These are phyloP conservation scores for Girardia tigrina DNA, from an alignment of 2,888 invertebrate species.

Conservation along the genomic window DNA sequence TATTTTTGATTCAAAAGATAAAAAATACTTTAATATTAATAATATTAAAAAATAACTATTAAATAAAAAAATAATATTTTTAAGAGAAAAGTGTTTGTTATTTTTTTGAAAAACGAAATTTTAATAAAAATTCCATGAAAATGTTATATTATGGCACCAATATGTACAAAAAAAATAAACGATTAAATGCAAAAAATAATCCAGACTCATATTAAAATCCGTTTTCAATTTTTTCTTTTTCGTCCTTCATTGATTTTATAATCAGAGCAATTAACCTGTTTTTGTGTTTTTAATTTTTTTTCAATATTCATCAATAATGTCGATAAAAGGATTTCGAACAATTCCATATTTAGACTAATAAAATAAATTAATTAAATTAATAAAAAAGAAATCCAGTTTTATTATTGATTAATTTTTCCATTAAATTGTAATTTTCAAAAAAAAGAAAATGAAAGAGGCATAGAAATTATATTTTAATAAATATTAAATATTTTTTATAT, in stretches of 20 bases:
- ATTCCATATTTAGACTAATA: not conserved
- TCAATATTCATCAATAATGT: not conserved
- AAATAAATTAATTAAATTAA: not conserved
- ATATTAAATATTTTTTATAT: too few relatives aligned
- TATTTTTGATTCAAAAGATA: too few relatives aligned
- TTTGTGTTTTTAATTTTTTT: not conserved
- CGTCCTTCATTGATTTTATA: not conserved
- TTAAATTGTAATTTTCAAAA: too few relatives aligned
- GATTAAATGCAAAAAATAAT: not conserved
- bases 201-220: not conserved
- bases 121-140: too few relatives aligned
- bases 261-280: not conserved
- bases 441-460: too few relatives aligned
- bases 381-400: not conserved
- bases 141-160: too few relatives aligned
- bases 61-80: too few relatives aligned
- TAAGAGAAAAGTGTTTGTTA: too few relatives aligned
- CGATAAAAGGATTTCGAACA: not conserved
- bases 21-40: too few relatives aligned
- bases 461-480: too few relatives aligned
- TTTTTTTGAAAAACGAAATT: too few relatives aligned
- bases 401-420: not conserved
- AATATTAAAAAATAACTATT: too few relatives aligned
- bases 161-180: slow-evolving; percentile 1
- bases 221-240: not conserved